Evolutionary conservation across 2,888 invertebrate genomes (phyloP), one percentile per base, ranked within the genome.

Genomic region (Strigamia crassipes): DNA sequence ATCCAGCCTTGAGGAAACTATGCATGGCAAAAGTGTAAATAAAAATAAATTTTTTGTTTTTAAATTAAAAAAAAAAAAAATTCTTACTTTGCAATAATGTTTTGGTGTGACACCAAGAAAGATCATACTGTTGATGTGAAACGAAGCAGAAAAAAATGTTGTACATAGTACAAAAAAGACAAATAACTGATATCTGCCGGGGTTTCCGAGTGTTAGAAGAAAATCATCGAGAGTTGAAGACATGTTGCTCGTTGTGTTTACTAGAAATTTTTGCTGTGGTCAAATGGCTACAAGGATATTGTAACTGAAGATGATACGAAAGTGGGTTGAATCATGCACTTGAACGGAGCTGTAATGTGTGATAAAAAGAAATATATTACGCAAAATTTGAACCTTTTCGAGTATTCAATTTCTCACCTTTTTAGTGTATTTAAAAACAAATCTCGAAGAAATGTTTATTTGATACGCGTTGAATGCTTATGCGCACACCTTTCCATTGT

Each of bases 41-140:
- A 18, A 78, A 78, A 27, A 34, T 31, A 38, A 34, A n/a, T n/a
- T n/a, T n/a, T n/a, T n/a, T n/a, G n/a, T n/a, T n/a, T n/a, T n/a
- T n/a, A 34, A 10, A 10, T 18, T 3, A 4, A 18, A 31, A 31
- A 27, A 31, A 12, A 34, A 6, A 34, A 31, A 21, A 34, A n/a
- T n/a, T n/a, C n/a, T n/a, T 38, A 78, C 80, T 12, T 80, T 80
- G 51, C 80, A 80, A n/a, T 80, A 51, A 46, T 80, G 80, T 51
- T 38, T n/a, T 5, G 80, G 80, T 42, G 42, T 51, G 23, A 46
- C 38, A 3, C 80, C 80, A 4, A 46, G 27, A 23, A 80, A 80
- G 12, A 80, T 51, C 80, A 80, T 80, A 42, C 38, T 42, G 23
- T 46, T 80, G 13, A 31, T 42, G 21, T 80, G 80, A 51, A 80